These are phyloP conservation scores for Phyllotreta cruciferae DNA, from an alignment of 2,888 invertebrate genomes.

Conservation along the genomic window DNA sequence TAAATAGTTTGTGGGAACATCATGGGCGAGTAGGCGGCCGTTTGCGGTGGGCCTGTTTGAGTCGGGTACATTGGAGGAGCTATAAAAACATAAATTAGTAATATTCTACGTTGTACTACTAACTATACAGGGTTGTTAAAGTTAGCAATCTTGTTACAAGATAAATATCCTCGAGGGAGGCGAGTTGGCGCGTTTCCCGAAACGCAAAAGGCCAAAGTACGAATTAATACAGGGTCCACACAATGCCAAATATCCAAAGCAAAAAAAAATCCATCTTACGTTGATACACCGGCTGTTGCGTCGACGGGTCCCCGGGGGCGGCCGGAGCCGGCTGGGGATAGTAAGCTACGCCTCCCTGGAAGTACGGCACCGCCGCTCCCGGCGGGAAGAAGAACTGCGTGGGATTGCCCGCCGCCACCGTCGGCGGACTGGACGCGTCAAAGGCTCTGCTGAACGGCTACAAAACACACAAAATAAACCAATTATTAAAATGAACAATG, in stretches of 20 bases:
- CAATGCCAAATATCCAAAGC: no score
- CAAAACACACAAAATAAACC: no score
- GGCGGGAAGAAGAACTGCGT: slow-evolving; percentile 59
- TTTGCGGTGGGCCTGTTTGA: slow-evolving; percentile 57
- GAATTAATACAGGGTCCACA: no score
- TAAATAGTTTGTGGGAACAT: slow-evolving; percentile 59
- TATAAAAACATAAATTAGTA: slow-evolving; percentile 28
- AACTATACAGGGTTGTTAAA: no score
- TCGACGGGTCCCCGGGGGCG: slow-evolving; percentile 52
- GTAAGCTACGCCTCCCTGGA: slow-evolving; percentile 58
- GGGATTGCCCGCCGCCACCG: slow-evolving; percentile 59
- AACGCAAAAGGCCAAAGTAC: no score
- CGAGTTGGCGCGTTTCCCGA: no score
- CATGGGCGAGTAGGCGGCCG: slow-evolving; percentile 57
- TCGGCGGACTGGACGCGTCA: slow-evolving; percentile 64
- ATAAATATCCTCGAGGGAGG: no score
- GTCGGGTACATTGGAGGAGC: slow-evolving; percentile 57
- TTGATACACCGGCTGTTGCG: slow-evolving; percentile 57
- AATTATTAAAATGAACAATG: no score
- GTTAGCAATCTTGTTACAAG: no score
- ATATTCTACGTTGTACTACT: no score
- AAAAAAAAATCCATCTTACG: no score
- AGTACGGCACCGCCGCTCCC: slow-evolving; percentile 56
- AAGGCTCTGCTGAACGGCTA: slow-evolving; percentile 63
- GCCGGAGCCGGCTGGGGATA: slow-evolving; percentile 51